phyloP scores from a whole-genome alignment of 1,140 invertebrate species.

The Drosophila tani region DNA sequence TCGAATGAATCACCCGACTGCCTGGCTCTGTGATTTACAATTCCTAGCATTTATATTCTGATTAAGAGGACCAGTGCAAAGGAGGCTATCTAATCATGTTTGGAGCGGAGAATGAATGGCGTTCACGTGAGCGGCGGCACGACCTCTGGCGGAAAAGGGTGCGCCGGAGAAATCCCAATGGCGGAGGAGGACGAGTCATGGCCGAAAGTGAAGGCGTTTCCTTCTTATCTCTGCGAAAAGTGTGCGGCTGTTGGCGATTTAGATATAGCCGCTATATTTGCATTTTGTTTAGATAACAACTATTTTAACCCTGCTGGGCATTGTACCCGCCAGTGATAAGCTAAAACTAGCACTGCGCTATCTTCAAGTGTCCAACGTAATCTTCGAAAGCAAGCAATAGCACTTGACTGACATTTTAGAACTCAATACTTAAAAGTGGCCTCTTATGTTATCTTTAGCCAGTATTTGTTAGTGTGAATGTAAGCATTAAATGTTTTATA shows the following conservation, averaged over 20 bases:
- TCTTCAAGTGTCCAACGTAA: constrained; percentile 10
- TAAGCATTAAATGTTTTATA: too few relatives aligned
- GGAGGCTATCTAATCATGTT: constrained; percentile 39
- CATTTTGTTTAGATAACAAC: not conserved
- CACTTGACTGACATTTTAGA: constrained; percentile 3
- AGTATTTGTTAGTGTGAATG: too few relatives aligned
- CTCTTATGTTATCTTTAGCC: too few relatives aligned
- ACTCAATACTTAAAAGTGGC: too few relatives aligned
- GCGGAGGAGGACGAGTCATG: not conserved
- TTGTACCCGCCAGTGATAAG: constrained; percentile 4
- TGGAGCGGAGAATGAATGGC: not conserved
- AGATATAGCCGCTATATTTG: constrained; percentile 12
- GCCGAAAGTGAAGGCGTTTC: not conserved
- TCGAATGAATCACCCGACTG: constrained; percentile 30
- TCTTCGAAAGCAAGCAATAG: not conserved
- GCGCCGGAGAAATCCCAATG: constrained; percentile 2
- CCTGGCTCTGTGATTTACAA: constrained; percentile 33
- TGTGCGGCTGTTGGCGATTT: constrained; percentile 3
- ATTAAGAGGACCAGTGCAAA: not conserved
- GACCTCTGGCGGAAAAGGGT: not conserved
- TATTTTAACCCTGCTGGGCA: not conserved
- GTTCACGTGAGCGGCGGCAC: constrained; percentile 5
- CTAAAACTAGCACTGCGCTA: not conserved
- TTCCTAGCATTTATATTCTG: not conserved
- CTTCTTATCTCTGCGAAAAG: constrained; percentile 21